Evolutionary conservation across 2,113 vertebrate species (phyloP).

Genomic region (Hippocampus comes): DNA sequence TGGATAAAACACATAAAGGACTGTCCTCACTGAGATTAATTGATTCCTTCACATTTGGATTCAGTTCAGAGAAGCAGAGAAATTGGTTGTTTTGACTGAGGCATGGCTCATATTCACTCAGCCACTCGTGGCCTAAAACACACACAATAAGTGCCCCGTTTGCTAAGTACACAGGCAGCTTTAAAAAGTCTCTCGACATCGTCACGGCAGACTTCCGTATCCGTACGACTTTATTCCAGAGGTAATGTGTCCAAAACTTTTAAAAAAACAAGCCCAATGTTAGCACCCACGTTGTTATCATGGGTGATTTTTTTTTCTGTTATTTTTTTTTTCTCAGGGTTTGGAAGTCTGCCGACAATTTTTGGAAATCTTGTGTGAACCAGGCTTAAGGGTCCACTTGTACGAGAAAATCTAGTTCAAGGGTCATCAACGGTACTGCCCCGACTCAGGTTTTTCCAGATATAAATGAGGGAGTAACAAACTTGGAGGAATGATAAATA

Average conservation of each 20-base stretch:
- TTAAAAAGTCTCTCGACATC: neutral
- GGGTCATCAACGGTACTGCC: no score
- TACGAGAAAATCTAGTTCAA: no score
- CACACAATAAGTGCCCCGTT: conserved; percentile 20
- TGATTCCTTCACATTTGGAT: conserved; percentile 65
- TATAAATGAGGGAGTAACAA: no score
- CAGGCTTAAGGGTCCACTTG: no score
- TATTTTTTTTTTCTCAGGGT: no score
- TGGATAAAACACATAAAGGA: conserved; percentile 50
- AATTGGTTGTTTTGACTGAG: conserved; percentile 62
- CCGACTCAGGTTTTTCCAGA: no score
- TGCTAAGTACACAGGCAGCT: conserved; percentile 12
- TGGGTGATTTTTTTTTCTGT: no score
- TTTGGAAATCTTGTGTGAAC: no score
- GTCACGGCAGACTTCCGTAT: neutral
- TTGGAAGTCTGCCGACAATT: no score
- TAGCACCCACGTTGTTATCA: neutral
- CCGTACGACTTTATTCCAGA: conserved; percentile 13
- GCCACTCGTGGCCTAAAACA: conserved; percentile 22
- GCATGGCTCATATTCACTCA: conserved; percentile 15
- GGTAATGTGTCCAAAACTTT: neutral
- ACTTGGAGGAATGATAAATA: no score
- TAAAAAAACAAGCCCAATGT: neutral
- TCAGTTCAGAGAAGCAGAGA: conserved; percentile 61
- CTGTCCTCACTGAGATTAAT: conserved; percentile 57